Evolutionary conservation across 2,113 vertebrate genomes (phyloP).

Genomic region (Gracilinanus agilis): DNA sequence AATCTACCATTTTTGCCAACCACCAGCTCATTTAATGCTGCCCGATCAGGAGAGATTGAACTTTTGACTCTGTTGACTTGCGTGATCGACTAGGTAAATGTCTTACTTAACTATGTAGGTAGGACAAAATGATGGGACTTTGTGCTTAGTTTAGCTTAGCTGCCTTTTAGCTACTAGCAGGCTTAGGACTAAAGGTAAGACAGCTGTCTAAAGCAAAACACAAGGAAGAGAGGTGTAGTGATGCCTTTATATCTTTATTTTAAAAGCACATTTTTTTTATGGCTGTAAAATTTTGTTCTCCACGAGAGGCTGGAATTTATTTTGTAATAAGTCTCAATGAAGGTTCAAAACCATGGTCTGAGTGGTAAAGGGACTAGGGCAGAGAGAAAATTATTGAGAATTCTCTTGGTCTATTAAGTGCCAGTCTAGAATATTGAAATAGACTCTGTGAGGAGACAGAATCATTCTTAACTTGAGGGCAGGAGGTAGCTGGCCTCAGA

Average conservation of each 20-base stretch:
- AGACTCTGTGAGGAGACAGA: background rate
- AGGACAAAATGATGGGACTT: background rate
- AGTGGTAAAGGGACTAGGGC: background rate
- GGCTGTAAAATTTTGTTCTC: background rate
- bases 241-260: background rate
- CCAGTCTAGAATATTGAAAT: background rate
- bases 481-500: background rate
- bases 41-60: constrained; percentile 39
- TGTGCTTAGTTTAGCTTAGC: background rate
- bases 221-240: background rate
- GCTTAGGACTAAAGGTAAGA: background rate
- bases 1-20: constrained; percentile 3
- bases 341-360: background rate
- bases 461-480: background rate
- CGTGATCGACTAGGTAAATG: background rate
- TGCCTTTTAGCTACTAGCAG: constrained; percentile 13
- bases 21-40: constrained; percentile 49
- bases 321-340: background rate
- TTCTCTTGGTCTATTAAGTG: background rate
- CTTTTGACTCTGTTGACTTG: constrained; percentile 40
- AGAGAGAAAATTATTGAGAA: background rate
- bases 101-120: background rate
- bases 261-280: background rate
- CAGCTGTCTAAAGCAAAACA: background rate
- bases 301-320: background rate